phyloP scores from a whole-genome alignment of 2,797 vertebrate species.

The Microctenopoma steveboyesi region DNA sequence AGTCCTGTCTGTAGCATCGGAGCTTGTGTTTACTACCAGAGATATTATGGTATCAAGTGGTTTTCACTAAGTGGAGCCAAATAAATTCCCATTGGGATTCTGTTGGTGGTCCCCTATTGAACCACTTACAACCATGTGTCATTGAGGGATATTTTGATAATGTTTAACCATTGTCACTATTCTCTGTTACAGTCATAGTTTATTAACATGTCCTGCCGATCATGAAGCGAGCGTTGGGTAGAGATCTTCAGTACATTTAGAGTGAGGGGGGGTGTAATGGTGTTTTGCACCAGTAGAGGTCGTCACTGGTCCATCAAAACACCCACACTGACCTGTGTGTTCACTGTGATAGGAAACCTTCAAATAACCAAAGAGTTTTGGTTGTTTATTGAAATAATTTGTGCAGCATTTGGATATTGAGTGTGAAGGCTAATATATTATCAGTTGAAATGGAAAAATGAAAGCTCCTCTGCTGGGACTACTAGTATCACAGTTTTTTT shows the following conservation, averaged over 20 bases:
- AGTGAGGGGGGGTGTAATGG: neutral
- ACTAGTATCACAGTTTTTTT: neutral
- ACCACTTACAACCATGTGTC: too few relatives aligned
- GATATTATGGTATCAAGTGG: neutral
- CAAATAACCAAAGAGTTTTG: neutral
- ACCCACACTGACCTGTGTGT: neutral
- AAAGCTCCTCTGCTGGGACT: neutral
- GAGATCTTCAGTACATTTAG: neutral
- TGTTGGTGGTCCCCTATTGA: too few relatives aligned
- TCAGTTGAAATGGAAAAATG: neutral
- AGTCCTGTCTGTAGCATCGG: too few relatives aligned
- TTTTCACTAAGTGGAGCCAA: neutral
- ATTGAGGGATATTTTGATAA: neutral
- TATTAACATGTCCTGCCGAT: neutral
- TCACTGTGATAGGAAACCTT: neutral
- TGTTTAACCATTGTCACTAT: neutral
- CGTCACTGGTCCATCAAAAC: conserved; percentile 13
- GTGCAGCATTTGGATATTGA: neutral
- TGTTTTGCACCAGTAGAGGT: conserved; percentile 59
- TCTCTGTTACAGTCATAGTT: neutral
- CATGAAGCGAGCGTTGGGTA: neutral
- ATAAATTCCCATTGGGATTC: neutral
- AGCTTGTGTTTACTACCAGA: neutral
- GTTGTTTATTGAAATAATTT: neutral
- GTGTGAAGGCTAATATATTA: neutral